These are phyloP conservation scores for Dicrostonyx torquatus DNA, from an alignment of 2,797 vertebrate species.

Conservation along the genomic window DNA sequence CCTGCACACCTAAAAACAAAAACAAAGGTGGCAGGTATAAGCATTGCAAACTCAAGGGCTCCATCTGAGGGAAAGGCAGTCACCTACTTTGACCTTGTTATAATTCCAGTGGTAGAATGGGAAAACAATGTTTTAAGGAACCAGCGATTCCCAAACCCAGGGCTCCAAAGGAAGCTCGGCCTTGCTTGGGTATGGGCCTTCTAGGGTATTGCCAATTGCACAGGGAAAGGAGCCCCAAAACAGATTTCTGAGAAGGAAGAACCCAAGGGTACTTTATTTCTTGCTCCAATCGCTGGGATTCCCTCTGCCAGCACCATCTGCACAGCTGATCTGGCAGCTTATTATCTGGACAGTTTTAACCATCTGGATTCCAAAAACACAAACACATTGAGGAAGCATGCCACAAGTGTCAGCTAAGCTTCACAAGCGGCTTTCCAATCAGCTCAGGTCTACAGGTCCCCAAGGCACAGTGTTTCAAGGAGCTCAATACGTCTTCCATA, in stretches of 20 bases:
- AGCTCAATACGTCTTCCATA: background rate
- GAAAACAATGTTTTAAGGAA: conserved; percentile 7
- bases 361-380: conserved; percentile 67
- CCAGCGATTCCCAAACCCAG: background rate
- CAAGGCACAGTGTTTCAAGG: background rate
- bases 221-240: conserved; percentile 21
- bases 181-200: background rate
- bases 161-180: background rate
- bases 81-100: background rate
- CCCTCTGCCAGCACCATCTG: conserved; percentile 55
- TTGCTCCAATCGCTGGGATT: conserved; percentile 52
- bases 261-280: background rate
- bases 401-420: conserved; percentile 78
- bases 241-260: background rate
- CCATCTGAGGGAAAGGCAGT: background rate
- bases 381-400: conserved; percentile 52
- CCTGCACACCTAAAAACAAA: conserved; percentile 93
- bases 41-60: conserved; percentile 14
- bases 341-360: conserved; percentile 73
- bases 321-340: conserved; percentile 66
- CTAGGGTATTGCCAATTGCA: background rate
- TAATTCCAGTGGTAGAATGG: background rate
- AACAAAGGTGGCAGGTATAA: conserved; percentile 16
- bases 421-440: conserved; percentile 36
- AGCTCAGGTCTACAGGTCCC: background rate